phyloP scores from a whole-genome alignment of 2,797 vertebrate species.

The Chaetophractus vellerosus region DNA sequence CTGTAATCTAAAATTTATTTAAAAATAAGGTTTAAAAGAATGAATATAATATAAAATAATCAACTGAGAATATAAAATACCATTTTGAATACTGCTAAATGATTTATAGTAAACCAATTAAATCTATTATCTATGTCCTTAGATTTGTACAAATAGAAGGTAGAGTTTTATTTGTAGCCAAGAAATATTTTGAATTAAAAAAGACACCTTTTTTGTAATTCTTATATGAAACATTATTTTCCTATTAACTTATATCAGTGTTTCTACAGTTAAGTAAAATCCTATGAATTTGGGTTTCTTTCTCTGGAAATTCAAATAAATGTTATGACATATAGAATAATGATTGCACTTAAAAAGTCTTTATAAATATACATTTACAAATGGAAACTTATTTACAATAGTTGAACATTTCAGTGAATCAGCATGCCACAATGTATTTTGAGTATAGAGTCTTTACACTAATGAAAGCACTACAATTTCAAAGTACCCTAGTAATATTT shows the following conservation, averaged over 20 bases:
- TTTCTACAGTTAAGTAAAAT: slow-evolving; percentile 3
- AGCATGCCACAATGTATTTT: background rate
- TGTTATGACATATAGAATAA: background rate
- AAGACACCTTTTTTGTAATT: background rate
- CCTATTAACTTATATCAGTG: background rate
- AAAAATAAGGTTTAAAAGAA: no score
- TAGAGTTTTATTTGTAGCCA: background rate
- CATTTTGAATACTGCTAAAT: background rate
- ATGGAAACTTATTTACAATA: background rate
- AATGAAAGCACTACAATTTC: background rate
- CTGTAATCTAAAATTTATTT: no score
- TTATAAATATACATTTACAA: background rate
- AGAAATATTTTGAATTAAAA: background rate
- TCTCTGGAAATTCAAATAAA: slow-evolving; percentile 25
- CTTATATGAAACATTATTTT: background rate
- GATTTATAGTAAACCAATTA: background rate
- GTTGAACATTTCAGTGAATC: background rate
- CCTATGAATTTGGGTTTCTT: slow-evolving; percentile 34
- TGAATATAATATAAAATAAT: background rate
- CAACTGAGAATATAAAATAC: background rate
- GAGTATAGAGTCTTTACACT: background rate
- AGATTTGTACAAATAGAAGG: slow-evolving; percentile 19
- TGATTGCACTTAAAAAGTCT: background rate
- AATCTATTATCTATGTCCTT: background rate
- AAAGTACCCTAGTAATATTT: slow-evolving; percentile 23